A percentile compares a stretch with the other conserved stretches of the same genome.
phyloP scores from a whole-genome alignment of 2,888 invertebrate species.

The Zygothrica quintamaculata region DNA sequence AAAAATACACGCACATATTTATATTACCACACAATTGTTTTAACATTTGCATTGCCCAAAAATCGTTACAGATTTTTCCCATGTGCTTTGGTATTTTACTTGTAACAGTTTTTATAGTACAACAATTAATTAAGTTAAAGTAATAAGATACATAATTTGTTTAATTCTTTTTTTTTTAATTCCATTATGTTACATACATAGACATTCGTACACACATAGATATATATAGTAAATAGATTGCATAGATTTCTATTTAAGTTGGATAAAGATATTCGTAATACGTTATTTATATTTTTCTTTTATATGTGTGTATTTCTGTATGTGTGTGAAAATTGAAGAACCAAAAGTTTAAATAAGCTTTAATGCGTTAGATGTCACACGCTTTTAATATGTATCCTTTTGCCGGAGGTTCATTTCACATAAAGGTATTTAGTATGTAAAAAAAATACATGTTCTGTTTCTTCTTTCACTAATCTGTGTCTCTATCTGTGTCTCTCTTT shows the following conservation, averaged over 20 bases:
- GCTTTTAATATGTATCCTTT: conserved; percentile 50
- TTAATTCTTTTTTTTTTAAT: conserved; percentile 41
- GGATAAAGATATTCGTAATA: conserved; percentile 20
- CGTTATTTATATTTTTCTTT: no score
- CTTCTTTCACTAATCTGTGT: conserved; percentile 1
- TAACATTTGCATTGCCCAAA: conserved; percentile 43
- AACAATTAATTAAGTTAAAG: conserved; percentile 29
- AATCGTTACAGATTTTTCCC: no score
- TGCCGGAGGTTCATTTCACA: conserved; percentile 76
- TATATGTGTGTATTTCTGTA: conserved; percentile 25
- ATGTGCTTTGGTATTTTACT: conserved; percentile 46
- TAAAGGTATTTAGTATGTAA: conserved; percentile 53
- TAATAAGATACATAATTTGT: conserved; percentile 51
- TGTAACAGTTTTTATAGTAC: conserved; percentile 55
- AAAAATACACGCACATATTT: conserved; percentile 64
- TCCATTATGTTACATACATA: conserved; percentile 54
- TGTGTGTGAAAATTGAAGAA: conserved; percentile 75
- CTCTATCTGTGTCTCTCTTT: conserved; percentile 13
- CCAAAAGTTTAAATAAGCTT: no score
- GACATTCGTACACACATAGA: conserved; percentile 10
- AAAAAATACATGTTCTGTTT: conserved; percentile 63
- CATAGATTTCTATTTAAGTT: conserved; percentile 37
- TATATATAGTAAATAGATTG: conserved; percentile 45
- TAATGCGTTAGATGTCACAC: conserved; percentile 21
- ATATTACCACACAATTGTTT: conserved; percentile 71